Base-by-base conservation (phyloP, 2,797 vertebrate species). In the Schizopygopsis malacanthus region DNA sequence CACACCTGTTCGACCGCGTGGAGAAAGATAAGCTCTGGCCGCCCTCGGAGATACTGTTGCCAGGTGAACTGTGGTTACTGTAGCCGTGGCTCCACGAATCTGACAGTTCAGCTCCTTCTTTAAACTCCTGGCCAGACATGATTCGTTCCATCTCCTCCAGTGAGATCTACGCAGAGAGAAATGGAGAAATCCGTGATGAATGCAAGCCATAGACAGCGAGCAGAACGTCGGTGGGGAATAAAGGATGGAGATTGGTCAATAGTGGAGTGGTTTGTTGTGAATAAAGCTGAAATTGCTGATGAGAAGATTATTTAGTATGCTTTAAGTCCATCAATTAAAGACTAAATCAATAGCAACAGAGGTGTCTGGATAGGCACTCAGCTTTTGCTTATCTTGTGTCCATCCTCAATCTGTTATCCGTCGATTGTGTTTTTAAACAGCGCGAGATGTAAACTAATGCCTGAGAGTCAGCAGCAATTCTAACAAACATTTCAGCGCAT, bases 101-200 rank as follows among this genome's bases (percentile, higher is more conserved):
- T 0, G 95, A 94, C 43, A 92, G 95, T 91, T 96, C 96, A 88
- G 96, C 96, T 4, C 99, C 98, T 93, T 99, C 98, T 93, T 99
- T 97, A 94, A 99, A 99, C 93, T 99, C 98, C 94, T 99, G 97
- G 70, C 98, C 98, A 39, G 98, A 97, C 98, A 99, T 99, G 92
- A 99, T 99, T 86, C 98, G 95, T 92, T 99, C 98, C 3, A 99
- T 99, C 94, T 99, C 98, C 90, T 99, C 98, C 88, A 98, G 97
- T 0, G 98, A 98, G 93, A 99, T 99, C 98, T 99, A 91, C 6
- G 43, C 16, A 28, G n/a, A 77, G 12, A 39, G 47, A 86, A 52
- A 88, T 4, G 70, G 11, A 78, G 20, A 63, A 61, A 69, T 50
- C 18, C 37, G 39, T 50, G 63, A 52, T 67, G 33, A 65, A 84